phyloP scores from a whole-genome alignment of 2,797 vertebrate genomes.

The Mareca penelope region DNA sequence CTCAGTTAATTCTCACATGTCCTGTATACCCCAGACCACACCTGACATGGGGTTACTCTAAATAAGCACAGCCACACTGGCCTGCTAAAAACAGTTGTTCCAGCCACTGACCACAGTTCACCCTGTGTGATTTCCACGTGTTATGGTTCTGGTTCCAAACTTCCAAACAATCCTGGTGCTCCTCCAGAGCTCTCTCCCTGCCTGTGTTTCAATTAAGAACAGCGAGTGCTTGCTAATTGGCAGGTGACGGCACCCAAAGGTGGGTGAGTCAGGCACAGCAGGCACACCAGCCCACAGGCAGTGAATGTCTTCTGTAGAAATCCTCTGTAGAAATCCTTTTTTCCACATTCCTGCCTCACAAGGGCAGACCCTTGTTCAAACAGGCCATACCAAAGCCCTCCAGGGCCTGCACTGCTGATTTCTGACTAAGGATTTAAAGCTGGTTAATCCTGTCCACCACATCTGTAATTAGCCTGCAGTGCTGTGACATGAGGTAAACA shows the following conservation, averaged over 20 bases:
- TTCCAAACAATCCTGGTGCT: background rate
- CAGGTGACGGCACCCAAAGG: background rate
- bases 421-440: background rate
- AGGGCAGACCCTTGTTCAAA: background rate
- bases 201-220: rapidly evolving
- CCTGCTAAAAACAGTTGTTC: background rate
- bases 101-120: background rate
- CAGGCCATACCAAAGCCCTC: background rate
- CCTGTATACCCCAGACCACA: rapidly evolving
- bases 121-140: background rate
- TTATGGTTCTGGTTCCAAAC: background rate
- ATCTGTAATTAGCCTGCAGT: background rate
- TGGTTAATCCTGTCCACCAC: background rate
- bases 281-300: background rate
- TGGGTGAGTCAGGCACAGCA: background rate
- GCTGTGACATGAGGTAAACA: background rate
- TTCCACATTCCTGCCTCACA: background rate
- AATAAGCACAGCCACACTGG: background rate
- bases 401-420: background rate
- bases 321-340: background rate
- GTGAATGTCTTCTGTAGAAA: background rate
- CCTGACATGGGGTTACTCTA: background rate
- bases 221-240: background rate
- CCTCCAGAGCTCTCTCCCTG: background rate
- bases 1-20: background rate